Conservation (phyloP, 2,888 invertebrate species). For the Kryphioiulus occultus region DNA sequence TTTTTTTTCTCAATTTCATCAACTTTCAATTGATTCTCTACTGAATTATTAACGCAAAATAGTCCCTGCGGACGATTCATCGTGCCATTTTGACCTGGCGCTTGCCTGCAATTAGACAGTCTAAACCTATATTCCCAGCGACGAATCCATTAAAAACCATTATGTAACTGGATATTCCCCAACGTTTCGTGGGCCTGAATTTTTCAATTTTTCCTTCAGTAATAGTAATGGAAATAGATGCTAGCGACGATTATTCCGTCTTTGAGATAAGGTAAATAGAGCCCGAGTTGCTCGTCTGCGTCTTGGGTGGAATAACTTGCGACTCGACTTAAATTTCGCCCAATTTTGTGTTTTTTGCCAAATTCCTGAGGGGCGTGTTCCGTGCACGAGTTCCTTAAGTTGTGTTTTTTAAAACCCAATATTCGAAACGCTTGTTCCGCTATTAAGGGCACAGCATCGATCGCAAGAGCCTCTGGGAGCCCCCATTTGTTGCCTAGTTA, state of each 20-base stretch:
- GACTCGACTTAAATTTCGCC: background rate
- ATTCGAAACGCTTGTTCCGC: background rate
- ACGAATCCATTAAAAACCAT: background rate
- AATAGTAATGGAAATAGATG: background rate
- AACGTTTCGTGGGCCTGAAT: background rate
- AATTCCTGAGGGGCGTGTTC: background rate
- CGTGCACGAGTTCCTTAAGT: background rate
- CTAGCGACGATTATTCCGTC: background rate
- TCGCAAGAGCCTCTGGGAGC: too few species aligned
- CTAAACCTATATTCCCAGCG: background rate
- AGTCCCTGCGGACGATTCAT: background rate
- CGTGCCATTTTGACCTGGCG: background rate
- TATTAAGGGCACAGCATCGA: background rate
- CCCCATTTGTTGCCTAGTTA: too few species aligned
- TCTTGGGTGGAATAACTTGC: background rate
- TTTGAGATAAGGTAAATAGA: background rate
- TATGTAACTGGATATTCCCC: background rate
- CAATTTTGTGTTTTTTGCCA: background rate
- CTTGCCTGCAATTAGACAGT: background rate
- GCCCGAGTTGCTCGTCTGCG: background rate
- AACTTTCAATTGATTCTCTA: too few species aligned
- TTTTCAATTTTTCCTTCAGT: background rate
- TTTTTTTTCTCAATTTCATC: too few species aligned
- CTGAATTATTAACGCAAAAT: background rate
- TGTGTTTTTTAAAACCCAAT: background rate